These are phyloP conservation scores for Unio pictorum DNA, from an alignment of 2,888 invertebrate species.

Conservation along the genomic window DNA sequence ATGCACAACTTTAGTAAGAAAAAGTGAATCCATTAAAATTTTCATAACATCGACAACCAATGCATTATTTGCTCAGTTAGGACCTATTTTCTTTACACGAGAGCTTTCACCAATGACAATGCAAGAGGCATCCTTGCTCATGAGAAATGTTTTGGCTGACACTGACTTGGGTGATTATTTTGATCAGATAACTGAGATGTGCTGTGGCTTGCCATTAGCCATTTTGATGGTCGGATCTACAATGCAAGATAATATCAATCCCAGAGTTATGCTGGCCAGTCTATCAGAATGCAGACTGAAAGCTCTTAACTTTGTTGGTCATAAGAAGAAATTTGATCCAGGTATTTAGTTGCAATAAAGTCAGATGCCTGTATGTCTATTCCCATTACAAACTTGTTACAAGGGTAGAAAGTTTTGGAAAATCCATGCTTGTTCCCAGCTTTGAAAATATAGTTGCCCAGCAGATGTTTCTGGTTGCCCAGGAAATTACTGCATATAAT, in stretches of 20 bases:
- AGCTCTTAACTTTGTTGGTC: constrained; percentile 5
- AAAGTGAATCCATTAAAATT: constrained; percentile 3
- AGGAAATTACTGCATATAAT: no score
- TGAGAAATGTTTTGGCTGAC: background rate
- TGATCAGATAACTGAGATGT: constrained; percentile 7
- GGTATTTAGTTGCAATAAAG: no score
- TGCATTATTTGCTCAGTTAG: no score
- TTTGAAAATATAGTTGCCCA: no score
- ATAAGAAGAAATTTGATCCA: no score
- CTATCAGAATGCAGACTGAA: constrained; percentile 10
- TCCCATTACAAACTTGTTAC: no score
- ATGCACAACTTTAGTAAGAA: constrained; percentile 1
- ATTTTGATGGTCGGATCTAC: constrained; percentile 9
- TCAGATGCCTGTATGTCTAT: no score
- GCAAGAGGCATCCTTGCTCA: no score
- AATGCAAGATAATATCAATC: constrained; percentile 7
- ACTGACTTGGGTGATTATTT: constrained; percentile 4
- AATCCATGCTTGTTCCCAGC: no score
- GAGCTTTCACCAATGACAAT: constrained; percentile 1
- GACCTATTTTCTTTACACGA: no score
- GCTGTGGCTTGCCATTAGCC: constrained; percentile 9
- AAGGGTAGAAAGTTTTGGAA: no score
- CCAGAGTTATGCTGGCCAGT: constrained; percentile 6
- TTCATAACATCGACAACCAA: background rate
- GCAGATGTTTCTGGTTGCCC: no score